A percentile compares a stretch with the other conserved stretches of the same genome.
Conservation (phyloP, 64 coral and sea anemone genomes). For the Actinia equina region DNA sequence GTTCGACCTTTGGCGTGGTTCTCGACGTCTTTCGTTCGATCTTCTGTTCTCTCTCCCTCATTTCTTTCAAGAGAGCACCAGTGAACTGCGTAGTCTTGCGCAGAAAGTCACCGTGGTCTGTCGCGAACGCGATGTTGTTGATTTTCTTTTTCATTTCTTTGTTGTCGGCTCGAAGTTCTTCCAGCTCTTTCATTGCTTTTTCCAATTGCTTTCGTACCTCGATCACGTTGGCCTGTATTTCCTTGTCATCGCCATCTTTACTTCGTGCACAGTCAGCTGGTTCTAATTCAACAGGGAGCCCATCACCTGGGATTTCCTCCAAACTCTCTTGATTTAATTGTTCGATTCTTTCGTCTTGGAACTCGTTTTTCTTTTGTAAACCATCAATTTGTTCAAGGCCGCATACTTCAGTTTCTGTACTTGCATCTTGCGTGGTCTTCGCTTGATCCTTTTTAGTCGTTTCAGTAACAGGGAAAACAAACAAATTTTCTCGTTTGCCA, state of each 20-base stretch:
- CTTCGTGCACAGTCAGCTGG: no score
- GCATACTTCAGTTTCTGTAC: neutral
- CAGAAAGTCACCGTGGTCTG: constrained; percentile 30
- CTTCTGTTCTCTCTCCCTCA: constrained; percentile 45
- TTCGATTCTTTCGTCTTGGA: neutral
- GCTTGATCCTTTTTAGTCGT: neutral
- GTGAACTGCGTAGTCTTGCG: constrained; percentile 67
- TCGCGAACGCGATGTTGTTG: constrained; percentile 36
- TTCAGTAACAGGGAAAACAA: neutral
- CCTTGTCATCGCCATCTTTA: neutral
- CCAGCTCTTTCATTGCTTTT: constrained; percentile 57
- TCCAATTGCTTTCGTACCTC: constrained; percentile 41
- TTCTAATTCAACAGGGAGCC: neutral
- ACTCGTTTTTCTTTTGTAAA: neutral
- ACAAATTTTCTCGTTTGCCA: neutral
- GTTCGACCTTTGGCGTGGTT: neutral
- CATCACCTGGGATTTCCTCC: neutral
- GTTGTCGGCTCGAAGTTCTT: constrained; percentile 65
- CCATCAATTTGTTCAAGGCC: neutral
- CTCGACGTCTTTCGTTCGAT: neutral
- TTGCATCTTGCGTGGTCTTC: neutral
- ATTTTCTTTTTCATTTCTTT: constrained; percentile 72
- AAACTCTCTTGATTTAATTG: neutral
- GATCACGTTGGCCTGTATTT: neutral
- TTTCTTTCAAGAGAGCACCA: constrained; percentile 41